Base-by-base conservation (phyloP, 1,140 invertebrate species). In the Agrypnia vestita region DNA sequence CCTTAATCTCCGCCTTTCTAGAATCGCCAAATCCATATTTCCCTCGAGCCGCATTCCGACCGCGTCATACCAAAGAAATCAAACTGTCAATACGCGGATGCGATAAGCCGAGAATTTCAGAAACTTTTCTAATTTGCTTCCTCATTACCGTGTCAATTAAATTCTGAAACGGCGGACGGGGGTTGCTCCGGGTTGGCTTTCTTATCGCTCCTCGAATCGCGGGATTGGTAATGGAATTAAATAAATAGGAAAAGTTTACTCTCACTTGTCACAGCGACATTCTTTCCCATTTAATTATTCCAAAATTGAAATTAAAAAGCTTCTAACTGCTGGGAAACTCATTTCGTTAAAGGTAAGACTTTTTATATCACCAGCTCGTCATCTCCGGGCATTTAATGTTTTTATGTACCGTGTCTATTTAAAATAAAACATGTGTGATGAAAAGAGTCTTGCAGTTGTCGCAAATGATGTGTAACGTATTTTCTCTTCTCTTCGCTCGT, bases 81-180 rank as follows among this genome's bases (percentile, higher is more conserved):
- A 77, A 82, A 79, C 81, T 82, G 81, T 80, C 81, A 82, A 72
- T 79, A 79, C 74, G 35, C 71, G 55, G 71, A 75, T 67, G 71
- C 76, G 76, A 79, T 82, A 82, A 80, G 64, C 69, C 59, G 64
- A 51, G 46, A 49, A 46, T 71, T 80, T 46, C 75, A 43, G 51
- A 80, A 83, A 83, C 78, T 83, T 83, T 83, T 83, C 81, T 83
- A 83, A 83, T 83, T 83, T 83, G 81, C 81, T 75, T 78, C 71
- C 81, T 83, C 69, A 83, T 83, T 83, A 83, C 81, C 81, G 81
- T 80, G 79, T 83, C 81, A 83, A 83, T 83, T 83, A 83, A 83
- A 83, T 83, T 80, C 69, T 59, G 76, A 79, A 78, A 78, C 74
- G 78, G 62, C 79, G 75, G 81, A 80, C 44, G 56, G 25, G 35